Base-by-base conservation (phyloP, 2,888 invertebrate genomes). In the Caenorhabditis afra region DNA sequence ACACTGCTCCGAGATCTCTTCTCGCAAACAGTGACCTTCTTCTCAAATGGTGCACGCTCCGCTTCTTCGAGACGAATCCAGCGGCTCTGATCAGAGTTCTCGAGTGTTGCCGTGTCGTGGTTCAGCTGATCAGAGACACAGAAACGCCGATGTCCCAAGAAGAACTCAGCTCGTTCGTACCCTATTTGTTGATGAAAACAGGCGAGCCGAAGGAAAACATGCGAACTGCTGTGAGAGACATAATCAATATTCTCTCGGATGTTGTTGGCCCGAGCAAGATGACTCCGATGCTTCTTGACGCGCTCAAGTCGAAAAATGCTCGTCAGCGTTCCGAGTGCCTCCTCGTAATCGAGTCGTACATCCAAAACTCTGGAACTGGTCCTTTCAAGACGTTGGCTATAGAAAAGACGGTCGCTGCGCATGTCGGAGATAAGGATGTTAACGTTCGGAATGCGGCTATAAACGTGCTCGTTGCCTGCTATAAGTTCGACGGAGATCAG, bases 11-110 rank as follows among this genome's bases (percentile, higher is more conserved):
- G 47, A 93, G 94, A 86, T 94, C 95, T 0, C 93, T 96, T 49
- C 93, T 95, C 84, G 94, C 94, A 20, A 98, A 98, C 92, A 92
- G 97, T 79, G 99, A 99, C 92, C 92, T 99, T 79, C 94, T 99
- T 67, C 93, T 99, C 53, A 97, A 97, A 91, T 99, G 98, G 98
- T 91, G 97, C 86, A 97, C 97, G 0, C 92, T 99, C 55, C 93
- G 98, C 77, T 99, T 99, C 92, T 98, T 97, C 90, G 98, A 99
- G 92, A 99, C 98, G 23, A 99, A 99, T 92, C 97, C 98, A 11
- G 96, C 96, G 16, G 97, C 98, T 44, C 93, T 98, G 77, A 93
- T 97, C 86, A 96, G 96, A 92, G 84, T 83, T 16, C 58, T 85
- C 8, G 83, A 83, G 18, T 29, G 83, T 12, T 75, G 79, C 16